Evolutionary conservation across 2,797 vertebrate species (phyloP).

Genomic region (Pseudocheirus occidentalis): DNA sequence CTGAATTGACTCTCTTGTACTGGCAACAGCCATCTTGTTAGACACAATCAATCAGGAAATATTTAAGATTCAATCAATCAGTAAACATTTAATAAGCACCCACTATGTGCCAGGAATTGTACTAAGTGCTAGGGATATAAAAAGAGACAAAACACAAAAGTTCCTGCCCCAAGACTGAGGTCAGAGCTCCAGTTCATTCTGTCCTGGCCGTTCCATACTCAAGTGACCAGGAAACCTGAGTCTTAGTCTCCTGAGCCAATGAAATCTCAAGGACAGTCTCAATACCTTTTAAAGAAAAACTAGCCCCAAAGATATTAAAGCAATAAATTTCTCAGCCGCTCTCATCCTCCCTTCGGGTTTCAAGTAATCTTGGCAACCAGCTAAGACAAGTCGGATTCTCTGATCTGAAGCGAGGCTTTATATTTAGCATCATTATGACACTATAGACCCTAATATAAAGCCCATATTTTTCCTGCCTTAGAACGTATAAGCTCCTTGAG

Average conservation of each 20-base stretch:
- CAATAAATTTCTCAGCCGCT: neutral
- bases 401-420: slow-evolving; percentile 42
- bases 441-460: slow-evolving; percentile 24
- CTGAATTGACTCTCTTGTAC: neutral
- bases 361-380: neutral
- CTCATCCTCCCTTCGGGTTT: neutral
- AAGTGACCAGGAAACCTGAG: neutral
- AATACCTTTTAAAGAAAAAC: neutral
- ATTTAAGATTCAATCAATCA: neutral
- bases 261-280: neutral
- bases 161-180: neutral
- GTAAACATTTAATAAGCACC: neutral
- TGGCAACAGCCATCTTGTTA: neutral
- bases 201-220: neutral
- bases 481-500: neutral
- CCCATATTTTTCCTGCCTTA: neutral
- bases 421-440: slow-evolving; percentile 32
- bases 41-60: neutral
- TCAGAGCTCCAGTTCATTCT: neutral
- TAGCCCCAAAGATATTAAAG: neutral
- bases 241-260: neutral
- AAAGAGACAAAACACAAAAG: neutral
- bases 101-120: neutral
- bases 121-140: neutral
- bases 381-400: slow-evolving; percentile 20